A percentile compares a stretch with the other conserved stretches of the same genome.
phyloP scores from a whole-genome alignment of 2,888 invertebrate genomes.

The Neoaliturus tenellus region DNA sequence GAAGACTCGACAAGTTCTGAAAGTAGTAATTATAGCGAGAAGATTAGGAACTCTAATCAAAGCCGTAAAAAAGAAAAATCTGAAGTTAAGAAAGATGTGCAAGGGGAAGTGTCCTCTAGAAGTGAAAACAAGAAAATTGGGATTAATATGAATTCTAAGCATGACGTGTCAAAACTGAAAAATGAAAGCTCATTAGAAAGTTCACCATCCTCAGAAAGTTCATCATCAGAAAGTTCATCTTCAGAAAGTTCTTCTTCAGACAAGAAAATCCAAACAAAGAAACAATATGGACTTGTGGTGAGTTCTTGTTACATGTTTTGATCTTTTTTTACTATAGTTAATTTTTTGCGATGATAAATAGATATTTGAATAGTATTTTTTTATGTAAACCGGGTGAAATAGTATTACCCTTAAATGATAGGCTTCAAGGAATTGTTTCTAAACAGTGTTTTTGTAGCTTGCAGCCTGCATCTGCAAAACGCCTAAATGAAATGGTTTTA shows the following conservation, averaged over 20 bases:
- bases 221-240: constrained; percentile 57
- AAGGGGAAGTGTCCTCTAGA: background rate
- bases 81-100: background rate
- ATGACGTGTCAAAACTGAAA: background rate
- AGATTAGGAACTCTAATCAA: background rate
- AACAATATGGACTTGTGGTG: constrained; percentile 71
- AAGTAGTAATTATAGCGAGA: background rate
- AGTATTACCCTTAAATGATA: no score
- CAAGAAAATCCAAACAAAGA: constrained; percentile 61
- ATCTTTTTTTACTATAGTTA: no score
- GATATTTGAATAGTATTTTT: no score
- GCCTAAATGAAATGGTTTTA: no score
- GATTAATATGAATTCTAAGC: background rate
- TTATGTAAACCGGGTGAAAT: no score
- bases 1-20: background rate
- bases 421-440: no score
- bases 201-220: no score
- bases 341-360: no score
- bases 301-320: no score
- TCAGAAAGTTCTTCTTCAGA: no score
- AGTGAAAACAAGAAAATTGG: background rate
- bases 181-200: constrained; percentile 16
- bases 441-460: no score
- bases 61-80: constrained; percentile 11
- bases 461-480: no score